Evolutionary conservation across 2,888 invertebrate genomes (phyloP), one percentile per base, ranked within the genome.

Genomic region (Dendrolimus pini): DNA sequence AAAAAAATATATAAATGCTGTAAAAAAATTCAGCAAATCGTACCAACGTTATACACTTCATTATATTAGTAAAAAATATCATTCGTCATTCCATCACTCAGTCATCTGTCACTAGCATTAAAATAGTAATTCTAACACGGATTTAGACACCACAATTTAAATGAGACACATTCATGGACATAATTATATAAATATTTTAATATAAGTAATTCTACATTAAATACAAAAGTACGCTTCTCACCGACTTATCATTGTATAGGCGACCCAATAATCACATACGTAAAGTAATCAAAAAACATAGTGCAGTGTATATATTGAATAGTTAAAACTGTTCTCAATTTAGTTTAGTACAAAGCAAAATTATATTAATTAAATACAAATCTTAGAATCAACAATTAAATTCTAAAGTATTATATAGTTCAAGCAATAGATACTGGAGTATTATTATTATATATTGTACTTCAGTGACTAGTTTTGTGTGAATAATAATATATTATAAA

Each of bases 131-230:
- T 82, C 89, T 89, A 89, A 89, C 88, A 89, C 83, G 76, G 82
- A 87, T 72, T 30, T 88, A 90, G 89, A 90, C 89, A 90, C 89
- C 89, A 89, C 90, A 85, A 86, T 87, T 85, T 85, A 89, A 88
- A 85, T 85, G 80, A 90, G 82, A 87, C 81, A 88, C 85, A 89
- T 87, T 82, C 75, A 90, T 89, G 89, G 90, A 90, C 90, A 90
- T 83, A 84, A 47, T 47, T 30, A 30, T 30, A 30, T 30, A 30
- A 30, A 30, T 75, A 88, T 83, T 87, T 85, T 82, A 74, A 74
- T 73, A 76, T 14, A 14, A n/a, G n/a, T 71, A 71, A 69, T 72
- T 76, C 89, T 89, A 85, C 82, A 71, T 72, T 81, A 81, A 81
- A 83, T 84, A 85, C 80, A 80, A 74, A 73, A 66, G 69, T 69